phyloP scores from a whole-genome alignment of 2,797 vertebrate species.

The Vireo griseus region DNA sequence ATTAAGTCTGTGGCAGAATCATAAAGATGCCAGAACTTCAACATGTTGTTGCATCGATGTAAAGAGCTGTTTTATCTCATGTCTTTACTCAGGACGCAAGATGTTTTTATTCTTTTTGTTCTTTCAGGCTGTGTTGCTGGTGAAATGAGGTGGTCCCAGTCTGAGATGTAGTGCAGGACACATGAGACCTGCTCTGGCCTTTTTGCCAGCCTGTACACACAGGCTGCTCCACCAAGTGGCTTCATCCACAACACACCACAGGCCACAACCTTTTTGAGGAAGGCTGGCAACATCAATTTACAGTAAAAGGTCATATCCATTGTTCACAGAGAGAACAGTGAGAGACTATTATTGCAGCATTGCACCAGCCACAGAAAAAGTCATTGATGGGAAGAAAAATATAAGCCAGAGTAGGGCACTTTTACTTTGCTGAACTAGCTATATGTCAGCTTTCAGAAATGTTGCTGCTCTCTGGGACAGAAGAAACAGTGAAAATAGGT shows the following conservation, averaged over 20 bases:
- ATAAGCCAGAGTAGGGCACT: rapidly evolving
- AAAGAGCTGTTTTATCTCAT: neutral
- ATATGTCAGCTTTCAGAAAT: neutral
- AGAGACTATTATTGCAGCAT: neutral
- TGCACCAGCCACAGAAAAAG: neutral
- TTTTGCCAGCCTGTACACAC: neutral
- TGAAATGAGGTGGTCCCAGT: neutral
- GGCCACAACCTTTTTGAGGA: neutral
- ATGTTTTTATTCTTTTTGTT: neutral
- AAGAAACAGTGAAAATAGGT: neutral
- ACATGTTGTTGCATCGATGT: neutral
- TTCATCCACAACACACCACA: neutral
- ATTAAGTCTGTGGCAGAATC: neutral
- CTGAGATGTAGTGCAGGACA: neutral
- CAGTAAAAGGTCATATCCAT: neutral
- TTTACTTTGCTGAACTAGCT: neutral
- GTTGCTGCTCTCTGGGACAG: neutral
- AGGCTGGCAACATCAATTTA: neutral
- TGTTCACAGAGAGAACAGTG: neutral
- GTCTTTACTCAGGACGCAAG: neutral
- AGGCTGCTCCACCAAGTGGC: neutral
- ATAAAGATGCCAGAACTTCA: neutral
- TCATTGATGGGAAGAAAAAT: neutral
- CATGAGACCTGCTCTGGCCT: neutral
- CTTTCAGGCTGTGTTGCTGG: neutral